Conservation (phyloP, 2,797 vertebrate species). For the Coregonus suidteri region DNA sequence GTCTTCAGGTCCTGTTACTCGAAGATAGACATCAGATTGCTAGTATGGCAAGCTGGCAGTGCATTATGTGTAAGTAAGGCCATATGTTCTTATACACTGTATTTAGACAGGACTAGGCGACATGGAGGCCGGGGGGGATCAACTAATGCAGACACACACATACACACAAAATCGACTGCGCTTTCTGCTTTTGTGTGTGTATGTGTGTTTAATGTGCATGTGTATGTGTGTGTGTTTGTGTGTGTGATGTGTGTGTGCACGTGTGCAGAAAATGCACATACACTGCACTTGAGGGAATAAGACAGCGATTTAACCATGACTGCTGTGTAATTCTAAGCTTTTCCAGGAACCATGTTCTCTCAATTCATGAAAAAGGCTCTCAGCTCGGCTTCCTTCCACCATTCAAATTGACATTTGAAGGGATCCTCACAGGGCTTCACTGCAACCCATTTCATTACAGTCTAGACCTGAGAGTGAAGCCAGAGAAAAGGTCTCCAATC, state of each 20-base stretch:
- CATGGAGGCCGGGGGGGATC: too few relatives aligned
- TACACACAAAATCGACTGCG: conserved; percentile 13
- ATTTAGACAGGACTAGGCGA: too few relatives aligned
- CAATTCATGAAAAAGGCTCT: conserved; percentile 65
- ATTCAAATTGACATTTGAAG: conserved; percentile 77
- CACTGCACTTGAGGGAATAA: conserved; percentile 43
- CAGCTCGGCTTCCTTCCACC: conserved; percentile 58
- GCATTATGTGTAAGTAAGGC: too few relatives aligned
- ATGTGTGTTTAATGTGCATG: conserved; percentile 3
- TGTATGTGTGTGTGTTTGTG: conserved; percentile 23
- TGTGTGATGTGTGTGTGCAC: background rate
- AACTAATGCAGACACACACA: conserved; percentile 37
- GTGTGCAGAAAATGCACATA: background rate
- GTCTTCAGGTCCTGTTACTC: background rate
- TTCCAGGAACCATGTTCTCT: conserved; percentile 37
- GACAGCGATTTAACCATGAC: conserved; percentile 50
- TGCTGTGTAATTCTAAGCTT: conserved; percentile 57
- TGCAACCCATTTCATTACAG: conserved; percentile 27
- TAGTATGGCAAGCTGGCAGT: too few relatives aligned
- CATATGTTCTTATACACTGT: too few relatives aligned
- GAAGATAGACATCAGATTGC: too few relatives aligned
- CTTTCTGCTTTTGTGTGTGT: conserved; percentile 13
- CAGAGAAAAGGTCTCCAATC: conserved; percentile 63
- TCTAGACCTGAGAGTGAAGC: conserved; percentile 34
- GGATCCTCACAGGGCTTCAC: conserved; percentile 58